Conservation (phyloP, 1,140 invertebrate species). For the Elymnias hypermnestra region DNA sequence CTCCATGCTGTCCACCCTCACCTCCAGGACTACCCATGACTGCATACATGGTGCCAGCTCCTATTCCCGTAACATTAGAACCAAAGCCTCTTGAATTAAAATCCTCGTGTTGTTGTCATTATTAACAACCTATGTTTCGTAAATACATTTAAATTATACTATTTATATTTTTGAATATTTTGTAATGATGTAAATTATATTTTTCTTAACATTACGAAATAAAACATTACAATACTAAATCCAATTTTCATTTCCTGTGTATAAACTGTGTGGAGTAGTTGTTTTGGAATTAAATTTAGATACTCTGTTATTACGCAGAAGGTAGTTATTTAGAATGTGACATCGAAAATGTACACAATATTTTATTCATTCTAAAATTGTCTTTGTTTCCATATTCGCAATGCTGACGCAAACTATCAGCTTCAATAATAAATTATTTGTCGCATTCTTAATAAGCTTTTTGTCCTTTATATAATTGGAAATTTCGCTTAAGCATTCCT, state of each 20-base stretch:
- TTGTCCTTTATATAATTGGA: neutral
- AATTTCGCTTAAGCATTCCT: too few species aligned
- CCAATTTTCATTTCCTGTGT: too few species aligned
- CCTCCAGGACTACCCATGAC: slow-evolving; percentile 49
- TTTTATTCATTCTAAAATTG: neutral
- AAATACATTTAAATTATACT: slow-evolving; percentile 10
- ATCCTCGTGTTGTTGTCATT: slow-evolving; percentile 29
- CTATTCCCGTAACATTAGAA: slow-evolving; percentile 48
- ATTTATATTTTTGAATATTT: slow-evolving; percentile 7
- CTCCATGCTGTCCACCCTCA: slow-evolving; percentile 20
- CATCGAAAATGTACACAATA: neutral
- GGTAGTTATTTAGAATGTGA: slow-evolving; percentile 6
- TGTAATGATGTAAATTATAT: neutral
- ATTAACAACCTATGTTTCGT: slow-evolving; percentile 23
- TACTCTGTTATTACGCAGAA: neutral
- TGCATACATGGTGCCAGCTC: slow-evolving; percentile 50
- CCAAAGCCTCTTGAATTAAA: slow-evolving; percentile 42
- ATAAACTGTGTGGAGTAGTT: too few species aligned
- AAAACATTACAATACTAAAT: neutral
- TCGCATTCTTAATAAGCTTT: neutral
- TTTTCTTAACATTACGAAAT: neutral
- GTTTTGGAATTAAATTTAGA: too few species aligned
- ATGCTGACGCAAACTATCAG: neutral
- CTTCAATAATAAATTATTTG: neutral
- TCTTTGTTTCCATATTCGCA: neutral